Evolutionary conservation across 2,113 vertebrate genomes (phyloP).

Genomic region (Trematomus loennbergii): DNA sequence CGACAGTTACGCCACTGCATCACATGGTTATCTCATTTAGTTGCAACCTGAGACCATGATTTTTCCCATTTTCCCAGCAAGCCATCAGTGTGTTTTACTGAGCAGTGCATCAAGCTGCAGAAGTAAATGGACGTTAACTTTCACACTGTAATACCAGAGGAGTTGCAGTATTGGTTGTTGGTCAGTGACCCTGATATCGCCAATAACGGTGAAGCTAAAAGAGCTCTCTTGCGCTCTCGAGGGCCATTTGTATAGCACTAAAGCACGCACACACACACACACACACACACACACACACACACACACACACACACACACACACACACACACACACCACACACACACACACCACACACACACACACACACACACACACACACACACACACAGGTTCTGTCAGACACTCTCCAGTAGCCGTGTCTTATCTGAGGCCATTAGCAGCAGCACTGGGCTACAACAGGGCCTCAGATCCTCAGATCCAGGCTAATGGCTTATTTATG

Average conservation of each 20-base stretch:
- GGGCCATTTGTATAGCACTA: conserved; percentile 9
- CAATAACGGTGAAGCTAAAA: conserved; percentile 2
- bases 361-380: too few relatives aligned
- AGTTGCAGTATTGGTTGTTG: neutral
- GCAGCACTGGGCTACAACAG: conserved; percentile 26
- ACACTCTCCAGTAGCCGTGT: conserved; percentile 16
- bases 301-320: neutral
- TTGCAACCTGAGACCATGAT: neutral
- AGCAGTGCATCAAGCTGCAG: neutral
- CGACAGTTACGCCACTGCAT: too few relatives aligned
- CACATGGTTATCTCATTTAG: neutral
- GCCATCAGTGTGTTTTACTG: neutral
- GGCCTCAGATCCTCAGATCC: neutral
- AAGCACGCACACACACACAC: neutral
- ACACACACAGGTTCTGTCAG: conserved; percentile 4
- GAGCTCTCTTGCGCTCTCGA: conserved; percentile 24
- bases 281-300: neutral
- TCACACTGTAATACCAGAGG: conserved; percentile 27
- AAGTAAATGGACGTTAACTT: conserved; percentile 7
- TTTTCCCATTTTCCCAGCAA: conserved; percentile 4
- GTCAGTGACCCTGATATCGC: conserved; percentile 24
- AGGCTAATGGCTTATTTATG: conserved; percentile 65
- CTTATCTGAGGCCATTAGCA: conserved; percentile 50
- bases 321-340: neutral
- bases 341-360: too few relatives aligned